Evolutionary conservation across 2,797 vertebrate species (phyloP).

Genomic region (Pipistrellus kuhlii): DNA sequence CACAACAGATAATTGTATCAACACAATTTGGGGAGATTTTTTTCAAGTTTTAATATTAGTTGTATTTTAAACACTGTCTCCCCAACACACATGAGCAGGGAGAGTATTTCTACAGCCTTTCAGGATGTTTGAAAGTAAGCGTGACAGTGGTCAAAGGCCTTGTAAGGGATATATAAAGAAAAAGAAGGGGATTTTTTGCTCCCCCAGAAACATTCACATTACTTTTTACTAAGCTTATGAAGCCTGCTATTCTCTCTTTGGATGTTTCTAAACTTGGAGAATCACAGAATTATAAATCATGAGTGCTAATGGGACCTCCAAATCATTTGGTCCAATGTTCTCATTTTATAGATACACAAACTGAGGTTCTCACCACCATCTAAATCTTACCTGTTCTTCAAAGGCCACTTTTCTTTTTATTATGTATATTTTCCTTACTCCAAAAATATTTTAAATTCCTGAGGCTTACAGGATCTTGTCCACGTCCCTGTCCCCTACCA

Average conservation of each 20-base stretch:
- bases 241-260: background rate
- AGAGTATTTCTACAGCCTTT: background rate
- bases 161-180: background rate
- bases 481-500: background rate
- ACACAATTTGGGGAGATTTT: background rate
- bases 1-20: background rate
- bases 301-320: background rate
- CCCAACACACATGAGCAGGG: background rate
- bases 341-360: background rate
- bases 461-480: background rate
- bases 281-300: background rate
- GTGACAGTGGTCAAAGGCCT: background rate
- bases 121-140: background rate
- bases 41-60: slow-evolving; percentile 12
- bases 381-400: background rate
- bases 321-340: background rate
- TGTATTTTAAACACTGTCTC: slow-evolving; percentile 20
- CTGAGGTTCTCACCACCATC: background rate
- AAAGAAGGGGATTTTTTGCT: background rate
- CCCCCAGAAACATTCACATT: background rate
- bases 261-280: slow-evolving; percentile 3
- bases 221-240: background rate
- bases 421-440: background rate
- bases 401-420: background rate
- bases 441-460: background rate